phyloP scores from a whole-genome alignment of 2,797 vertebrate species.

The Xenops minutus region DNA sequence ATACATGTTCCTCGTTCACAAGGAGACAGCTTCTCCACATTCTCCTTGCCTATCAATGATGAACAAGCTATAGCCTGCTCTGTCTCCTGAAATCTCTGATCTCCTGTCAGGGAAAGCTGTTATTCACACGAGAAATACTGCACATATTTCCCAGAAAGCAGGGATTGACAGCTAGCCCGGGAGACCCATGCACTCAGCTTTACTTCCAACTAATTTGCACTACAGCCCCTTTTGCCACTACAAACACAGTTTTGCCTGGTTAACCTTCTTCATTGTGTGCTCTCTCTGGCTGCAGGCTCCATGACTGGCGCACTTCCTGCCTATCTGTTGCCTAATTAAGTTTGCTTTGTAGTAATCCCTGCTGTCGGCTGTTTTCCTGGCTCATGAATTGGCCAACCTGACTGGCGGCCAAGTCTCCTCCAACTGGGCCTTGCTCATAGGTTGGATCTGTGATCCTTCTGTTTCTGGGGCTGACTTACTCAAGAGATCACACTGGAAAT shows the following conservation, averaged over 20 bases:
- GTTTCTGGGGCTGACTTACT: not conserved
- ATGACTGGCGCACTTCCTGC: slow-evolving; percentile 57
- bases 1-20: not conserved
- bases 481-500: not conserved
- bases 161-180: not conserved
- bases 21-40: not conserved
- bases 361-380: slow-evolving; percentile 8
- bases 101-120: not conserved
- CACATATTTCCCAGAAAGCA: not conserved
- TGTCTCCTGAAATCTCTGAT: not conserved
- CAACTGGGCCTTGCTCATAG: not conserved
- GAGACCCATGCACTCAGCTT: not conserved
- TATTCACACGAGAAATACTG: not conserved
- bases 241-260: not conserved
- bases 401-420: not conserved
- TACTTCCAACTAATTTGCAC: slow-evolving; percentile 11
- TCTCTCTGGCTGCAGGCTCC: slow-evolving; percentile 39
- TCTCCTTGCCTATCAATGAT: not conserved
- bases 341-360: slow-evolving; percentile 50
- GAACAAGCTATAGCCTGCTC: not conserved
- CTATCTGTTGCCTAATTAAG: slow-evolving; percentile 59
- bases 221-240: not conserved
- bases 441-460: not conserved
- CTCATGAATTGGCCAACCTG: not conserved
- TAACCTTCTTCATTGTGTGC: not conserved